Evolutionary conservation across 2,113 vertebrate genomes (phyloP).

Genomic region (Vulpes vulpes): DNA sequence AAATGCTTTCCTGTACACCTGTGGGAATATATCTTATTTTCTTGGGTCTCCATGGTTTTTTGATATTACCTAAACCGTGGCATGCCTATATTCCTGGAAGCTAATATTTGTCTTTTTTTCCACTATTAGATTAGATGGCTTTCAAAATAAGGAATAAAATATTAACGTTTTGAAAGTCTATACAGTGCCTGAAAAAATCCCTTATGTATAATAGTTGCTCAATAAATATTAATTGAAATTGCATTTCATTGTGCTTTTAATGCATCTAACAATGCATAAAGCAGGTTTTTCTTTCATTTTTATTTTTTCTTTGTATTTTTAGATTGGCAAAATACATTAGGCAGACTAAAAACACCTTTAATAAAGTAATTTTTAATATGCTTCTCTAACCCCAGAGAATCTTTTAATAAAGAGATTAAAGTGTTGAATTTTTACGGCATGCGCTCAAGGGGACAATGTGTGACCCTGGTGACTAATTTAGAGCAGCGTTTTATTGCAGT

Average conservation of each 20-base stretch:
- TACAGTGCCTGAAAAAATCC: not conserved
- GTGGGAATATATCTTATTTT: not conserved
- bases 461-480: constrained; percentile 75
- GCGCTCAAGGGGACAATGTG: constrained; percentile 30
- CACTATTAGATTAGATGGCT: not conserved
- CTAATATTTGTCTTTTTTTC: not conserved
- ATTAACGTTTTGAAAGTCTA: not conserved
- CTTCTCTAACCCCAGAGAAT: constrained; percentile 72
- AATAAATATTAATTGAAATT: not conserved
- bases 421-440: constrained; percentile 71
- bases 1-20: not conserved
- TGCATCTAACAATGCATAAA: not conserved
- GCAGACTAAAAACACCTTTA: constrained; percentile 65
- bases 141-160: constrained; percentile 24
- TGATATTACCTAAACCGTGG: not conserved
- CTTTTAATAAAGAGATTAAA: constrained; percentile 84
- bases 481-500: constrained; percentile 62
- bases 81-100: not conserved
- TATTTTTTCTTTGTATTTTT: constrained; percentile 22
- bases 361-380: constrained; percentile 78
- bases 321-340: constrained; percentile 73
- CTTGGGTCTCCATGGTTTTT: not conserved
- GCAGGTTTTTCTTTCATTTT: not conserved
- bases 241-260: not conserved
- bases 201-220: not conserved